phyloP scores from a whole-genome alignment of 2,888 invertebrate species.

The Philhelius pedissequus region DNA sequence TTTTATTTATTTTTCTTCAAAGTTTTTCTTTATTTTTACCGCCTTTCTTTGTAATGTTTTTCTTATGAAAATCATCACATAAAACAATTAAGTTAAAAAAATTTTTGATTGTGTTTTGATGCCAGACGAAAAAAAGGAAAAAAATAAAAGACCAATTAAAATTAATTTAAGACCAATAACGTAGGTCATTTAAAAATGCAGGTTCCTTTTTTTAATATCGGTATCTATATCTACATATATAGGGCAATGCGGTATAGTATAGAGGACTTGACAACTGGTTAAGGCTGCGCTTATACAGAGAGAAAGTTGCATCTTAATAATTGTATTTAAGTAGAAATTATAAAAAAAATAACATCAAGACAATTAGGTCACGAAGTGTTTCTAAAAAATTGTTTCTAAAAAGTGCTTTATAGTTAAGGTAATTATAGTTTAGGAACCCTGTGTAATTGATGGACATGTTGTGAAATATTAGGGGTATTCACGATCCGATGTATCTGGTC shows the following conservation, averaged over 20 bases:
- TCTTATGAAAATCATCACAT: constrained; percentile 59
- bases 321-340: background rate
- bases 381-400: too few relatives aligned
- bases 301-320: constrained; percentile 48
- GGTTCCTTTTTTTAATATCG: background rate
- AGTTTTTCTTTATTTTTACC: constrained; percentile 41
- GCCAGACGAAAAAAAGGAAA: constrained; percentile 13
- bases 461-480: too few relatives aligned
- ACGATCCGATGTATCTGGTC: too few relatives aligned
- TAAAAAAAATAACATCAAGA: too few relatives aligned
- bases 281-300: background rate
- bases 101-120: constrained; percentile 44
- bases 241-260: background rate
- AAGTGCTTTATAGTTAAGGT: too few relatives aligned
- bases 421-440: too few relatives aligned
- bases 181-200: constrained; percentile 51
- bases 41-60: constrained; percentile 47
- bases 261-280: background rate
- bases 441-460: too few relatives aligned
- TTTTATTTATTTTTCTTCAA: background rate
- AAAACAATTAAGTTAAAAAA: constrained; percentile 60
- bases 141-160: constrained; percentile 56
- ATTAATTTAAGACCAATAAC: constrained; percentile 61
- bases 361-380: too few relatives aligned
- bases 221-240: too few relatives aligned